Base-by-base conservation (phyloP, 2,797 vertebrate species). In the Phalloptychus januarius region DNA sequence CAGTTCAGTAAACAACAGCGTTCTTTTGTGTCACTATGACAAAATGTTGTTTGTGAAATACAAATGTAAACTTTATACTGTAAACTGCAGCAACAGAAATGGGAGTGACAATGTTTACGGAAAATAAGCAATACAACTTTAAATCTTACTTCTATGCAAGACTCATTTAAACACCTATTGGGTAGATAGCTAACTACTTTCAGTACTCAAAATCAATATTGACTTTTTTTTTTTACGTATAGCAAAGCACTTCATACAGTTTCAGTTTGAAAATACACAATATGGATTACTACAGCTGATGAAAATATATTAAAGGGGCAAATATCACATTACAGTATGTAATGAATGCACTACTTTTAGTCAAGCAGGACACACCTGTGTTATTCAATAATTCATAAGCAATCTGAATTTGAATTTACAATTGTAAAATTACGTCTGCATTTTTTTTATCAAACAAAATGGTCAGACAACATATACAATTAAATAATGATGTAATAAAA, bases 41-140 rank as follows among this genome's bases (percentile, higher is more conserved):
- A 5, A 33, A 50, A 11, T 38, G 71, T 25, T 38, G 44, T 36
- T 63, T 36, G 31, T 36, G 31, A 63, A 33, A 63, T 63, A 31
- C n/a, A 31, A 18, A 46, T 71, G 15, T 7, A 79, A 71, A 76
- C 71, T 38, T 36, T 58, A 72, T 71, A 40, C 8, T 56, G 61
- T 74, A 46, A 58, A 56, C 75, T n/a, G 52, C 45, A 74, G 23
- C 33, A 72, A 52, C 4, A 56, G 40, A 67, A 20, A 36, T 28
- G 36, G 61, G 48, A 79, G 23, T 20, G 18, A 18, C 44, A 46
- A 61, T 46, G 69, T 83, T 80, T 63, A 74, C 48, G 54, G 4
- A 46, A 45, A 46, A 28, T 7, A 18, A 61, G 3, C 28, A 18
- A 61, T 18, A 36, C 1, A 36, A 61, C 15, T 18, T 61, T 61